These are phyloP conservation scores for Homalodisca vitripennis DNA, from an alignment of 1,140 invertebrate genomes.

Conservation along the genomic window DNA sequence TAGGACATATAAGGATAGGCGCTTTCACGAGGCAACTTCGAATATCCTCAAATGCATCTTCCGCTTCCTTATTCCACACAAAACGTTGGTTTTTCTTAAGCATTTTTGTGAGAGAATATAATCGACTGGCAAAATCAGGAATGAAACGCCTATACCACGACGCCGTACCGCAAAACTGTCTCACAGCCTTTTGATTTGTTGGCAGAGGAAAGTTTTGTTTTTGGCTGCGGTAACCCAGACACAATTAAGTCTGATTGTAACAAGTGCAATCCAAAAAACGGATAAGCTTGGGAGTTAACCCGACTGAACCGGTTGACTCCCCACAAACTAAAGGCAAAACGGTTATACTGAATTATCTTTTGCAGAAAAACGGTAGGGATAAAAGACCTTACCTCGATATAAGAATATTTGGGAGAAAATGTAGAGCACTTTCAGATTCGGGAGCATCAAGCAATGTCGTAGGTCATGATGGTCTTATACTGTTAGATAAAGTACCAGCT, in stretches of 20 bases:
- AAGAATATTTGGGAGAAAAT: neutral
- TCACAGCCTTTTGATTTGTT: neutral
- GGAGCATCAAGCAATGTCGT: neutral
- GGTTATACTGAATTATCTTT: neutral
- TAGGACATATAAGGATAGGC: neutral
- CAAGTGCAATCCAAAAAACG: too few relatives aligned
- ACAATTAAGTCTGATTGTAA: too few relatives aligned
- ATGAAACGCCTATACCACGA: neutral
- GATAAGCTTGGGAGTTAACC: too few relatives aligned
- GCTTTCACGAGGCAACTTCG: neutral
- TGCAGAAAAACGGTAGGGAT: neutral
- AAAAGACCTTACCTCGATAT: neutral
- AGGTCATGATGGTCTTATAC: neutral
- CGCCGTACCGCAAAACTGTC: neutral
- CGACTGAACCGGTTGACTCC: too few relatives aligned
- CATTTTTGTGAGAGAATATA: neutral
- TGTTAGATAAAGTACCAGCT: neutral
- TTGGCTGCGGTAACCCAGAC: too few relatives aligned
- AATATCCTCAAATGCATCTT: neutral
- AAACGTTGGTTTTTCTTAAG: neutral
- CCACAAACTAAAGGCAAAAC: too few relatives aligned
- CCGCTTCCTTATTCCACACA: neutral
- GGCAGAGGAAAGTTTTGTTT: neutral
- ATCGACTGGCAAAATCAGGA: neutral
- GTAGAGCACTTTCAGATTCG: neutral